phyloP scores from a whole-genome alignment of 64 coral and sea anemone species.

The Montipora efflorescens region DNA sequence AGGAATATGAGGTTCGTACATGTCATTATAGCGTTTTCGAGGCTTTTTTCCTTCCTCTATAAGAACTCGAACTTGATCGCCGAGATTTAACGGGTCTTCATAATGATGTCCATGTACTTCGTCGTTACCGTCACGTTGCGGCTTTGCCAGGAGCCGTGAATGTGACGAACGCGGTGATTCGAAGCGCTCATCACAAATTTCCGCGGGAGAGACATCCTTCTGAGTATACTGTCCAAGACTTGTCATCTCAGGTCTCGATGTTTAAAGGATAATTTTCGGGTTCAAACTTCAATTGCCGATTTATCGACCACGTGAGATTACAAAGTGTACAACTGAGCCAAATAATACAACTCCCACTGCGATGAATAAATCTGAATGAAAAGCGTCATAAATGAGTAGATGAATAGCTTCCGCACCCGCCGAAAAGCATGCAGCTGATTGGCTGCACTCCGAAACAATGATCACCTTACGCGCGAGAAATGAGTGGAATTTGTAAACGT shows the following conservation, averaged over 20 bases:
- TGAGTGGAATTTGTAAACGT: not conserved
- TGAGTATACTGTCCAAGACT: not conserved
- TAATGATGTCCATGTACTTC: conserved; percentile 23
- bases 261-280: not conserved
- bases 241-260: not conserved
- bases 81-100: conserved; percentile 7
- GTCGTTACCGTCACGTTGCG: not conserved
- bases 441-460: not conserved
- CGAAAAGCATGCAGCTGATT: conserved; percentile 13
- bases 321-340: not conserved
- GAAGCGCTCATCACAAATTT: conserved; percentile 6
- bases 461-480: not conserved
- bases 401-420: not conserved
- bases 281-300: not conserved
- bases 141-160: not conserved
- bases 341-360: not conserved
- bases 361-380: not conserved
- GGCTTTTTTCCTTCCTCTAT: not conserved
- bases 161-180: conserved; percentile 29
- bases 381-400: not conserved
- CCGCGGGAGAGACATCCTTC: not conserved
- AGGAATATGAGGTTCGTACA: conserved; percentile 36
- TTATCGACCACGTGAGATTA: not conserved
- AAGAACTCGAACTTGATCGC: conserved; percentile 23
- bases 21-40: conserved; percentile 33